Conservation (phyloP, 1,140 invertebrate genomes). For the Macrobrachium rosenbergii region DNA sequence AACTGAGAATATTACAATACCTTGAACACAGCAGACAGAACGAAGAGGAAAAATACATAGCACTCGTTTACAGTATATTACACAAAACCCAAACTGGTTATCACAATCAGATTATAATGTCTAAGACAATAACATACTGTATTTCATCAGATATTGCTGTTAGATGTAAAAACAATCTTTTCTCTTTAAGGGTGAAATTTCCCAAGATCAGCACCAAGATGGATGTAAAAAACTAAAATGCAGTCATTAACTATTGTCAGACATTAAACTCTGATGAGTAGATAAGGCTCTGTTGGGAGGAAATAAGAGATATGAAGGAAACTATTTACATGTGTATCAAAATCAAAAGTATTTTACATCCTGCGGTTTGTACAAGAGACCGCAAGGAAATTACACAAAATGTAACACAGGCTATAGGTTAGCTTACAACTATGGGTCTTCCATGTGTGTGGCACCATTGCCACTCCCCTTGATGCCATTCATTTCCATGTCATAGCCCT, state of each 20-base stretch:
- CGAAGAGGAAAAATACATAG: neutral
- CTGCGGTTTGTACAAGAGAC: conserved; percentile 8
- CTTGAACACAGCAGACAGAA: conserved; percentile 23
- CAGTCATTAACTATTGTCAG: neutral
- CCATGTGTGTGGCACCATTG: conserved; percentile 52
- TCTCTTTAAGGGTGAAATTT: too few species aligned
- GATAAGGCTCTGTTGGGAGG: conserved; percentile 1
- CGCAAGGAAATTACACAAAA: neutral
- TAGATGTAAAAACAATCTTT: too few species aligned
- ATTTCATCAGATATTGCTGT: too few species aligned
- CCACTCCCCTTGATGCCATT: conserved; percentile 55
- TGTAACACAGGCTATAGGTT: conserved; percentile 5
- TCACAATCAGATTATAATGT: too few species aligned
- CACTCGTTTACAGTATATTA: conserved; percentile 23
- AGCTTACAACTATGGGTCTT: conserved; percentile 47
- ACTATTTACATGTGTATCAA: conserved; percentile 40
- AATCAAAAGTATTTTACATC: conserved; percentile 32
- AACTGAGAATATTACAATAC: conserved; percentile 33
- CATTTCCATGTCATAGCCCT: conserved; percentile 60
- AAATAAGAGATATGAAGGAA: neutral
- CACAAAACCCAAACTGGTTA: neutral
- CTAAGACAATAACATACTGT: too few species aligned
- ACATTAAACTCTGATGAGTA: neutral
- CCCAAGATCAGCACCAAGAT: too few species aligned
- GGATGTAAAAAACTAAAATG: too few species aligned